Evolutionary conservation across 2,888 invertebrate genomes (phyloP).

Genomic region (Silvanus unidentatus): DNA sequence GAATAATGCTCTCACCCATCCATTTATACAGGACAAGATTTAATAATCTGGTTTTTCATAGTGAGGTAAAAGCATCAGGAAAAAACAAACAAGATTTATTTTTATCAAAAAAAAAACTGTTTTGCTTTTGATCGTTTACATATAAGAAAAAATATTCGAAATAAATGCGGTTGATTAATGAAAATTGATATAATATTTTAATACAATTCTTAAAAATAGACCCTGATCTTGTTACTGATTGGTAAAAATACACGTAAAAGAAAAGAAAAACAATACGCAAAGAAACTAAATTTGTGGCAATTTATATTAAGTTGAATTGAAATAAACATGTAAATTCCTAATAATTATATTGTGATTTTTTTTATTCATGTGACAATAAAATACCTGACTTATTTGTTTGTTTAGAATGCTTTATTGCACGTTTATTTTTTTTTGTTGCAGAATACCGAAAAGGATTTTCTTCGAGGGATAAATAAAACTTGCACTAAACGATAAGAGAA

Average conservation of each 20-base stretch:
- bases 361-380: too few species aligned
- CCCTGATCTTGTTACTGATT: too few species aligned
- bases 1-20: conserved; percentile 88
- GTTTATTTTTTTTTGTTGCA: conserved; percentile 4
- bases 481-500: too few species aligned
- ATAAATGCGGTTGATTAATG: too few species aligned
- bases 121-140: background rate
- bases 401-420: background rate
- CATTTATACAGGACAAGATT: conserved; percentile 93
- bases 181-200: too few species aligned
- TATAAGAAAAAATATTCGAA: background rate
- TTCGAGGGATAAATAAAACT: too few species aligned
- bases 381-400: too few species aligned
- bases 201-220: too few species aligned
- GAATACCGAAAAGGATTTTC: conserved; percentile 1
- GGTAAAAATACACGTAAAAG: too few species aligned
- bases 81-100: conserved; percentile 11
- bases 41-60: conserved; percentile 35
- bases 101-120: background rate
- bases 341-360: background rate
- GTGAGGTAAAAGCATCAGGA: conserved; percentile 33
- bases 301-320: conserved; percentile 1
- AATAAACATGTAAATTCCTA: background rate
- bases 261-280: too few species aligned
- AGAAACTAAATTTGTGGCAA: background rate